Evolutionary conservation across 2,113 vertebrate genomes (phyloP), one percentile per base, ranked within the genome.

Genomic region (Thymallus thymallus): DNA sequence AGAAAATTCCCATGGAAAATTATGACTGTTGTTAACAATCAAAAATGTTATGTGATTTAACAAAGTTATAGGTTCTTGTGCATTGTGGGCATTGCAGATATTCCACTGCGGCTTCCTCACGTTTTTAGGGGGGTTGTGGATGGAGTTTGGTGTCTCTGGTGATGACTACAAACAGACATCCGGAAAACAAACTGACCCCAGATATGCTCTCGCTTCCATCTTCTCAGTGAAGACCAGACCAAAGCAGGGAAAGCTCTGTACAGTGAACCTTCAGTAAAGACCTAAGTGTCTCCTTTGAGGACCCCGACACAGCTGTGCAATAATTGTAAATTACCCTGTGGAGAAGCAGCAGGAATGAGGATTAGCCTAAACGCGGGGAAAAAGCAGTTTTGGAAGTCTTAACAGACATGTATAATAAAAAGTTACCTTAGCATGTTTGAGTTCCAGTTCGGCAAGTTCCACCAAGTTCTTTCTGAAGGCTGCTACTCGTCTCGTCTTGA

Each of bases 401-500:
- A 60, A 20, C 12, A 48, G 14, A 22, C 62, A 26, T 35, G 20
- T 23, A 45, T 45, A 35, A 46, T 22, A 20, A 13, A 68, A 35
- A 10, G 6, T 75, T 92, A 99, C 98, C 97, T 99, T 99, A 75
- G 97, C 96, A 80, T 99, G 98, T 91, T 99, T 99, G 71, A 99
- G 94, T 94, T 99, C 97, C 90, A 99, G 94, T 91, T 99, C 98
- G 45, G 97, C 97, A 85, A 99, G 93, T 90, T 99, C 97, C 92
- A 99, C 98, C 91, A 99, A 92, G 91, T 99, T 98, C 93, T 99
- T 99, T 87, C 97, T 94, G 92, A 99, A 99, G 0, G 98, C 98
- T 64, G 97, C 94, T 87, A 99, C 98, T 95, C 98, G 95, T 92
- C 98, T 94, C 66, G 97, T 98, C 88, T 98, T 99, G 87, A 99